A percentile compares a stretch with the other conserved stretches of the same genome.
Conservation (phyloP, 1,140 invertebrate genomes). For the Cyrtorhinus lividipennis region DNA sequence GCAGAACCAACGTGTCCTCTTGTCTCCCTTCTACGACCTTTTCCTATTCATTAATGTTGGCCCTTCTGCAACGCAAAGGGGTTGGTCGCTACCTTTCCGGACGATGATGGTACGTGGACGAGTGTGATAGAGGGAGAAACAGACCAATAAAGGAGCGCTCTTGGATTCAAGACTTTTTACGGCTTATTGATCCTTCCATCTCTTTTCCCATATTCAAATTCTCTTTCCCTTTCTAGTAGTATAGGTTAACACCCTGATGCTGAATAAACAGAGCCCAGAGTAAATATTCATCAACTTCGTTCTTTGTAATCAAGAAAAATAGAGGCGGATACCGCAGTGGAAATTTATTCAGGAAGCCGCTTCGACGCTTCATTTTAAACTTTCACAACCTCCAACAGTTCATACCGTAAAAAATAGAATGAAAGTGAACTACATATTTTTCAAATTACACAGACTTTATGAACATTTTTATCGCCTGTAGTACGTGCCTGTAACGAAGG, state of each 20-base stretch:
- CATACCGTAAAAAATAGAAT: background rate
- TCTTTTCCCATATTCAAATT: background rate
- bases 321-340: background rate
- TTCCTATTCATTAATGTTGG: slow-evolving; percentile 6
- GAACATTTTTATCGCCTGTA: too few species aligned
- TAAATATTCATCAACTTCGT: background rate
- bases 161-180: background rate
- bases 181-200: background rate
- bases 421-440: too few species aligned
- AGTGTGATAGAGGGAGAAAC: background rate
- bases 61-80: slow-evolving; percentile 1
- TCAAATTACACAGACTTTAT: too few species aligned
- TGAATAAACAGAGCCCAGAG: background rate
- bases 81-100: background rate
- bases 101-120: background rate
- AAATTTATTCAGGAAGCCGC: background rate
- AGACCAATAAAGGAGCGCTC: background rate
- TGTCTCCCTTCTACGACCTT: background rate
- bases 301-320: background rate
- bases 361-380: background rate
- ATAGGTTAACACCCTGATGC: background rate
- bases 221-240: background rate
- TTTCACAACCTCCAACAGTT: background rate
- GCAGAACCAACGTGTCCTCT: background rate
- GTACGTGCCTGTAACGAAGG: too few species aligned